Evolutionary conservation across 2,113 vertebrate species (phyloP).

Genomic region (Entomyzon cyanotis): DNA sequence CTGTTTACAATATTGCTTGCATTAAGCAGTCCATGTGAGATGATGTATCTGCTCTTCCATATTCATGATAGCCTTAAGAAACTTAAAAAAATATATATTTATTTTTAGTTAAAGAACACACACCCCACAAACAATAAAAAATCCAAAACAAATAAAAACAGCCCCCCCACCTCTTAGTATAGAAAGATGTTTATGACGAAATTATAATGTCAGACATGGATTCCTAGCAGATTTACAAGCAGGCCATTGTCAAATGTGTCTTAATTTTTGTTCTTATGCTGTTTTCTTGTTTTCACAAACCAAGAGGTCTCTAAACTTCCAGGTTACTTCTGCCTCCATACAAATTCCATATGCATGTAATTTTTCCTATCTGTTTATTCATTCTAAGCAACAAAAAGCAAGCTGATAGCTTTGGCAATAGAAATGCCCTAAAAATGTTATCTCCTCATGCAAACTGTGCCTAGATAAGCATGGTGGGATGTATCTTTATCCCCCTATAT

Average conservation of each 20-base stretch:
- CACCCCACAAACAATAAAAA: not conserved
- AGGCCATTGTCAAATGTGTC: not conserved
- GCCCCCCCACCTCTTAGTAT: not conserved
- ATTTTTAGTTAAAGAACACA: slow-evolving; percentile 14
- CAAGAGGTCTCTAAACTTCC: not conserved
- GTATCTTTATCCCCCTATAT: not conserved
- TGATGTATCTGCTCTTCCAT: not conserved
- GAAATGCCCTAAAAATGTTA: not conserved
- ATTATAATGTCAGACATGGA: not conserved
- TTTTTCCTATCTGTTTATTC: not conserved
- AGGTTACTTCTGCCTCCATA: not conserved
- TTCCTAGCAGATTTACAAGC: not conserved
- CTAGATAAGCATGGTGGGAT: not conserved
- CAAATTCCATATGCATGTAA: not conserved
- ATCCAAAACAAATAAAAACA: not conserved
- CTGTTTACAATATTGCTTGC: slow-evolving; percentile 61
- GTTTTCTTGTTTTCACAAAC: not conserved
- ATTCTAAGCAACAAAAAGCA: not conserved
- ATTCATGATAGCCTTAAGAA: slow-evolving; percentile 19
- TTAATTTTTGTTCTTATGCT: not conserved
- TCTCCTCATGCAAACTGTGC: not conserved
- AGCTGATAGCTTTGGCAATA: not conserved
- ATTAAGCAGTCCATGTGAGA: slow-evolving; percentile 46
- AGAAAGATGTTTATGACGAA: not conserved
- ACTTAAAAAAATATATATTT: not conserved